Base-by-base conservation (phyloP, 92 coral and sea anemone genomes). In the Actinostola sp. region DNA sequence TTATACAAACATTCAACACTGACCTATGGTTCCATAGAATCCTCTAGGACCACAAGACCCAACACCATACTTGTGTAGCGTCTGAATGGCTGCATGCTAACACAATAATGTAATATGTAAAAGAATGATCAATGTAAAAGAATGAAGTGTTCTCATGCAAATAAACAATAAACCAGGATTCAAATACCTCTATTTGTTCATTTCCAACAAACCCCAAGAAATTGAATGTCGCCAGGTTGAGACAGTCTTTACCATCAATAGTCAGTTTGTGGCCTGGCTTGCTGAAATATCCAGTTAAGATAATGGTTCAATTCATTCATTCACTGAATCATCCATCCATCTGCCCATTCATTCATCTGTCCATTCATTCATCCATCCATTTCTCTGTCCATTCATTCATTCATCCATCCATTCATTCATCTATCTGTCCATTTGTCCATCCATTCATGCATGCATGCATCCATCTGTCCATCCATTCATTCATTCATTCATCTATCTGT, bases 31-130 rank as follows among this genome's bases (percentile, higher is more conserved):
- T 32, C 99, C 99, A 91, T 95, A 95, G 65, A 95, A 95, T 13
- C 97, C 99, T 66, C 99, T 85, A 15, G 99, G 99, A 1, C 99
- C 99, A 84, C 99, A 95, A 1, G 99, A 95, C 19, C 99, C 99
- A 52, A 95, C 99, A 50, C 99, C 99, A 78, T 95, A 95, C 31
- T 88, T 93, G 58, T 88, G 95, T 27, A 95, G 81, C 13, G 95
- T 85, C 59, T 80, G 81, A 29, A 95, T 79, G 16, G 95, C 93
- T 65, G 99, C 75, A 48, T 88, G 91, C 98, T 93, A 50, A 25
- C 67, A 57, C 12, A 54, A 14, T 38, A 57, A 33, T n/a, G n/a
- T n/a, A n/a, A n/a, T n/a, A n/a, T n/a, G n/a, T n/a, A 14, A 49
- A 48, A 14, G 9, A 15, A 39, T 39, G 45, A 39, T 7, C 14